These are phyloP conservation scores for Phrynosoma blainvillii DNA, from an alignment of 2,113 vertebrate species.

Conservation along the genomic window DNA sequence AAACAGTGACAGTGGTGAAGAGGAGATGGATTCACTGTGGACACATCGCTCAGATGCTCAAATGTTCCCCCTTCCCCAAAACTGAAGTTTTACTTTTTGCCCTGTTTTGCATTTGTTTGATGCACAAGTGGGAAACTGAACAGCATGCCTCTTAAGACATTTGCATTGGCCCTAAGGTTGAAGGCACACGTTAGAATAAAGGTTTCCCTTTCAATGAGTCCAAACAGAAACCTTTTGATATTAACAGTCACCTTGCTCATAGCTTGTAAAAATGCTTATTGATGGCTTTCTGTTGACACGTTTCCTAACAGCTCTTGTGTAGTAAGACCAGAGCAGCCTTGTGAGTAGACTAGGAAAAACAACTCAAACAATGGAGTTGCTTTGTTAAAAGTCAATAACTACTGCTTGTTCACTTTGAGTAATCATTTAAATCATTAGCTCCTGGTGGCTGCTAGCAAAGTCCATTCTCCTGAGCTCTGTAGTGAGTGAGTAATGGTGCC, in stretches of 20 bases:
- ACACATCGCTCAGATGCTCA: not conserved
- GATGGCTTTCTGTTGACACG: rapidly evolving
- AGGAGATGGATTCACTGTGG: not conserved
- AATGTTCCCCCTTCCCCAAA: not conserved
- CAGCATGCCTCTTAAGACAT: not conserved
- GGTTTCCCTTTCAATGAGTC: not conserved
- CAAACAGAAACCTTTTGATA: not conserved
- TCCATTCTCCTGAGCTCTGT: rapidly evolving
- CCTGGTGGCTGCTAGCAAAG: not conserved
- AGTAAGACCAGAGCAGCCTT: not conserved
- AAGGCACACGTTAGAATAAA: not conserved
- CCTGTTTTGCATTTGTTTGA: not conserved
- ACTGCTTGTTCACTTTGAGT: not conserved
- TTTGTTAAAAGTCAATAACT: slow-evolving; percentile 26
- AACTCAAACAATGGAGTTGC: not conserved
- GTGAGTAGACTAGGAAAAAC: not conserved
- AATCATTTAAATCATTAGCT: slow-evolving; percentile 14
- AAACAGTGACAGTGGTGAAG: not conserved
- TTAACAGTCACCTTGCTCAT: not conserved
- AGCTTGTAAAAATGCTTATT: not conserved
- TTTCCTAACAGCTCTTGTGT: not conserved
- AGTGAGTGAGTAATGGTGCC: not conserved
- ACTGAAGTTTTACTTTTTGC: too few species aligned
- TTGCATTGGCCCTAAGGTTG: not conserved
- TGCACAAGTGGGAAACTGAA: not conserved